Percentiles rank a stretch among this genome's conserved stretches.
Evolutionary conservation across 2,888 invertebrate genomes (phyloP).

Genomic region (Agrotis clavis): DNA sequence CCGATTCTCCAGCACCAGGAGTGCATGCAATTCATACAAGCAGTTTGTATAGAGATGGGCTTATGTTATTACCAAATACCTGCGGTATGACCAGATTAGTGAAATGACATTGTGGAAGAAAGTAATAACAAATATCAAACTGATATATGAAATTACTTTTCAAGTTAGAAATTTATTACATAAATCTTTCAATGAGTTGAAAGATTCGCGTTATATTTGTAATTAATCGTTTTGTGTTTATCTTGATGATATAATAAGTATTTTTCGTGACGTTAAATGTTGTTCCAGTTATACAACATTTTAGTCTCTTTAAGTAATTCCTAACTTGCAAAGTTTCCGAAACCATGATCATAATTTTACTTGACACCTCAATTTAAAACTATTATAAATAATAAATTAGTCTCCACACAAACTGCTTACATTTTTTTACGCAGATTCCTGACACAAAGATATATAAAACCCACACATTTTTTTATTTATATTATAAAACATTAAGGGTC

Average conservation of each 20-base stretch:
- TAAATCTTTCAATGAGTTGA: not conserved
- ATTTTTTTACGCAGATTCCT: conserved; percentile 5
- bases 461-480: conserved; percentile 40
- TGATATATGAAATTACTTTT: not conserved
- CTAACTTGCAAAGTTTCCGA: conserved; percentile 9
- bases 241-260: not conserved
- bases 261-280: not conserved
- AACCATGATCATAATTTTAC: conserved; percentile 10
- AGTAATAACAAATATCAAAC: no score
- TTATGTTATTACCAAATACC: not conserved
- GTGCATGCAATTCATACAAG: conserved; percentile 10
- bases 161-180: not conserved
- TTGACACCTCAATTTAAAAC: not conserved
- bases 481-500: conserved; percentile 69
- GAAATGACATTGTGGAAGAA: not conserved
- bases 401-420: conserved; percentile 25
- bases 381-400: not conserved
- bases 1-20: conserved; percentile 10
- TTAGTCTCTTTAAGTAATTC: not conserved
- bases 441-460: conserved; percentile 37
- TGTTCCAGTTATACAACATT: not conserved
- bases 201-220: not conserved
- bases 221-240: not conserved
- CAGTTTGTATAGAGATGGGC: conserved; percentile 15
- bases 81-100: not conserved